Evolutionary conservation across 1,140 invertebrate genomes (phyloP).

Genomic region (Contarinia nasturtii): DNA sequence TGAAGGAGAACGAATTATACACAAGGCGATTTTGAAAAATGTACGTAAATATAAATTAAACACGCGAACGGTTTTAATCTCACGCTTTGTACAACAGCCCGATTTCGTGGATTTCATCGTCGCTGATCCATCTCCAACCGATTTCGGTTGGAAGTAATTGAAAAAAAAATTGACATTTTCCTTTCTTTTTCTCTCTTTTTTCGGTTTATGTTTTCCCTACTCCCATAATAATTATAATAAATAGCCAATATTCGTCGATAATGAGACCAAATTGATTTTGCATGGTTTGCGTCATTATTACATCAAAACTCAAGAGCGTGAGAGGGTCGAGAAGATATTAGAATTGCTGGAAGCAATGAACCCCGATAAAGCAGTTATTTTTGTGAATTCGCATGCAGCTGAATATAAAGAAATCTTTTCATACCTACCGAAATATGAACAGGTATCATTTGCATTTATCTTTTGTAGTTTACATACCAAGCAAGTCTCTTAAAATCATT

Average conservation of each 20-base stretch:
- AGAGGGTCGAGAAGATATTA: slow-evolving; percentile 99
- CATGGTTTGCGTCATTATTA: slow-evolving; percentile 99
- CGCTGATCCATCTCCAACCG: no score
- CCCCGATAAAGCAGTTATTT: slow-evolving; percentile 99
- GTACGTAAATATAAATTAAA: slow-evolving; percentile 39
- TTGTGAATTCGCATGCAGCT: slow-evolving; percentile 98
- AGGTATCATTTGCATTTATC: no score
- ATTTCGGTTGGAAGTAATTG: no score
- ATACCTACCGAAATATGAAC: no score
- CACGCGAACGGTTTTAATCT: no score
- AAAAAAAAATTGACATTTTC: no score
- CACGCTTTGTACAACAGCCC: no score
- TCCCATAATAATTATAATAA: no score
- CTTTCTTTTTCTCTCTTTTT: neutral
- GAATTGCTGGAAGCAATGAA: slow-evolving; percentile 95
- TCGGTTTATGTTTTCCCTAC: neutral
- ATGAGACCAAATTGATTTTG: slow-evolving; percentile 96
- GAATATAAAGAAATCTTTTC: no score
- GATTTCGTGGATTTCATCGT: no score
- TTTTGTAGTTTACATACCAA: slow-evolving; percentile 33
- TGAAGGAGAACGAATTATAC: slow-evolving; percentile 97
- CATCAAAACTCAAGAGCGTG: slow-evolving; percentile 97
- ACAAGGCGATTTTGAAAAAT: slow-evolving; percentile 99
- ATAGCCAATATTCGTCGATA: slow-evolving; percentile 98
- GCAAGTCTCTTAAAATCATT: no score